Evolutionary conservation across 1,140 invertebrate species (phyloP), one percentile per base, ranked within the genome.

Genomic region (Anastrepha obliqua): DNA sequence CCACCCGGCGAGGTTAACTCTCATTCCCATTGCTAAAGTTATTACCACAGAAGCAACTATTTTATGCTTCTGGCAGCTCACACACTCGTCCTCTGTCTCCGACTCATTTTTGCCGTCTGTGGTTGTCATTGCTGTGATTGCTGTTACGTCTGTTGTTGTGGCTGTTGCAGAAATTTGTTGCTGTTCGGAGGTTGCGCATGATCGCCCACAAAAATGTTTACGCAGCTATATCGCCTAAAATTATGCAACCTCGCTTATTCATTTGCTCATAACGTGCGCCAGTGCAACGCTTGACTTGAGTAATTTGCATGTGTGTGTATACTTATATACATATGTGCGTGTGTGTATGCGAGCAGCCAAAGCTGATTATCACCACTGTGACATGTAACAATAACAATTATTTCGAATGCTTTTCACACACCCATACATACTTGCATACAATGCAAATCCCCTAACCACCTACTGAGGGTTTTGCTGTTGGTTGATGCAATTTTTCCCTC

Each of bases 181-280:
- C 39, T 39, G 39, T 39, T 74, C 44, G 67, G 13, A 74, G 5
- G 67, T 74, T 74, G 67, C 42, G 42, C 44, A 44, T 74, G 67
- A 74, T 44, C 67, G 67, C 67, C 67, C 67, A 47, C 67, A 74
- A 17, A 74, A 74, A 74, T 81, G 51, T 17, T 47, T 81, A 7
- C 11, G 74, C 74, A 20, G 74, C 47, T n/a, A 55, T 7, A 81
- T 0, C 74, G 74, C 74, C 74, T 55, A 55, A 81, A 81, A 81
- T 81, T 81, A 81, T 81, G 74, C 74, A 81, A 81, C 74, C 20
- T 81, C 2, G 74, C 51, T n/a, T 15, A 81, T 81, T 81, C 74
- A 55, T 81, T 81, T n/a, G 51, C 17, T 47, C 74, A 55, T 55
- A 81, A 81, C 74, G 74, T 20, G 2, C 20, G 74, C 7, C 47